Evolutionary conservation across 1,140 invertebrate species (phyloP).

Genomic region (Dreissena rostriformis): DNA sequence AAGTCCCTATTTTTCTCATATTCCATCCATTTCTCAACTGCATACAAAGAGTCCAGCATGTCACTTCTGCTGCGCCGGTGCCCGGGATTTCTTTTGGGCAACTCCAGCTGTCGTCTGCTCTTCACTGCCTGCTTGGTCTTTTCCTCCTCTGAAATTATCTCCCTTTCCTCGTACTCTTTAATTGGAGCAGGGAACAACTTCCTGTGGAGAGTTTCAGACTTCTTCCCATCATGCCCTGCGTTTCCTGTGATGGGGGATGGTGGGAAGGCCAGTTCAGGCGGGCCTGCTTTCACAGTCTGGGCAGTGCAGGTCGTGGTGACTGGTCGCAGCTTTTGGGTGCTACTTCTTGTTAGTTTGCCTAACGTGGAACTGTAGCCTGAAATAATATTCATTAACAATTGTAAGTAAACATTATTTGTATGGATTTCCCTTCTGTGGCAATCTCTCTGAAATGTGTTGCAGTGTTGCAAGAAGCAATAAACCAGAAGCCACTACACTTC

Average conservation of each 20-base stretch:
- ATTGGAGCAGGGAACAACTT: conserved; percentile 38
- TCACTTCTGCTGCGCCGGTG: conserved; percentile 72
- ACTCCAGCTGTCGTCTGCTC: conserved; percentile 8
- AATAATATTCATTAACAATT: background rate
- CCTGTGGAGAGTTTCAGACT: conserved; percentile 37
- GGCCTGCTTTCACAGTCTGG: conserved; percentile 16
- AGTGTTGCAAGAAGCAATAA: too few species aligned
- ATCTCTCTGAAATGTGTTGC: too few species aligned
- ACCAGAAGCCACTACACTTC: too few species aligned
- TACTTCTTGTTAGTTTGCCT: conserved; percentile 43
- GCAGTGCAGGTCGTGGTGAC: conserved; percentile 40
- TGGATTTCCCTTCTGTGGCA: too few species aligned
- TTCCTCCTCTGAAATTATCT: conserved; percentile 19
- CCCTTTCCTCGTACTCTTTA: conserved; percentile 39
- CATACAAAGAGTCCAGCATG: conserved; percentile 59
- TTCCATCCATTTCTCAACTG: conserved; percentile 63
- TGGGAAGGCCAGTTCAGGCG: background rate
- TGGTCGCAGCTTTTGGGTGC: conserved; percentile 46
- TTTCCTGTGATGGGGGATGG: conserved; percentile 39
- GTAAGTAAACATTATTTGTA: too few species aligned
- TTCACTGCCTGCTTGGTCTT: conserved; percentile 29
- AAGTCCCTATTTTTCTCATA: conserved; percentile 59
- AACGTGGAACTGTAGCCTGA: conserved; percentile 15
- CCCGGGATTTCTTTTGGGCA: conserved; percentile 19
- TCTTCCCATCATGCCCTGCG: conserved; percentile 24